Evolutionary conservation across 1,140 invertebrate species (phyloP).

Genomic region (Diuraphis noxia): DNA sequence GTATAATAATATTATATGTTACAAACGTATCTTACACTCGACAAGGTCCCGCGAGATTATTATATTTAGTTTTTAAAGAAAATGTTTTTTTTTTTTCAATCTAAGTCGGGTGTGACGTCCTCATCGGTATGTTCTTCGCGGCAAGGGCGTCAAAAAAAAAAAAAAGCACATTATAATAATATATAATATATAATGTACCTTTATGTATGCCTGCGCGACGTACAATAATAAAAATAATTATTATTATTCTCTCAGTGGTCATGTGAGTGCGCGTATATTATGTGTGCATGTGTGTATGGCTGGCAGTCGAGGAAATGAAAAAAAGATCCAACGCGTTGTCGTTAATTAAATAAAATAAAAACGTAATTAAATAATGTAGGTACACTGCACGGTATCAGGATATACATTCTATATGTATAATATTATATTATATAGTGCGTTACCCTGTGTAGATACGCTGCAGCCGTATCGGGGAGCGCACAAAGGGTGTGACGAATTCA

Average conservation of each 20-base stretch:
- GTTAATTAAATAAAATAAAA: slow-evolving; percentile 45
- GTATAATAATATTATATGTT: not conserved
- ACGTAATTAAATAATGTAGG: slow-evolving; percentile 26
- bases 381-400: not conserved
- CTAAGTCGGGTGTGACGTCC: not conserved
- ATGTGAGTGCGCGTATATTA: not conserved
- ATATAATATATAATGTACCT: not conserved
- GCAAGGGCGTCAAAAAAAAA: not conserved
- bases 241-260: slow-evolving; percentile 7
- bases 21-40: not conserved
- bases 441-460: not conserved
- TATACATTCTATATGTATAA: not conserved
- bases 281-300: not conserved
- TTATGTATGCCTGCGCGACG: not conserved
- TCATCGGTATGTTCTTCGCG: not conserved
- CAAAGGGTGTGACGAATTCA: slow-evolving; percentile 52
- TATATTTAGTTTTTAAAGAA: not conserved
- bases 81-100: not conserved
- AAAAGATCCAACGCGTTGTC: not conserved
- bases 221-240: not conserved
- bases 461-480: slow-evolving; percentile 14
- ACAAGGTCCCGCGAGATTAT: not conserved
- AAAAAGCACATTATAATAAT: slow-evolving; percentile 8
- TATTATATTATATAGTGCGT: not conserved
- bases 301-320: not conserved